A percentile compares a stretch with the other conserved stretches of the same genome.
These are phyloP conservation scores for Hemitrygon akajei DNA, from an alignment of 2,797 vertebrate species.

Conservation along the genomic window DNA sequence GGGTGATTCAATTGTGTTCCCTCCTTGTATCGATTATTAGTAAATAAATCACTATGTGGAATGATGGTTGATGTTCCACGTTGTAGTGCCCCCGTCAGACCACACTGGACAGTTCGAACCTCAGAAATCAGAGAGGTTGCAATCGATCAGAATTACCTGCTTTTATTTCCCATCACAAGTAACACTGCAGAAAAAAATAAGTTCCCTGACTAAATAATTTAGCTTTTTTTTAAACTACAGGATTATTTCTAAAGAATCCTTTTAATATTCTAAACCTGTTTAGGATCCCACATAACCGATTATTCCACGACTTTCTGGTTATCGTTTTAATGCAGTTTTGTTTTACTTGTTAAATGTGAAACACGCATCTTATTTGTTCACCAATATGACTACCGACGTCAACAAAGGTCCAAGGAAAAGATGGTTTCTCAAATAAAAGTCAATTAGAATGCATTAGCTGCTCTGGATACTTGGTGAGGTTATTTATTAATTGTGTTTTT, in stretches of 20 bases:
- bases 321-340: not conserved
- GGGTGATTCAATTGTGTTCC: slow-evolving; percentile 52
- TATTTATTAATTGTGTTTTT: not conserved
- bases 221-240: not conserved
- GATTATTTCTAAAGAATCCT: not conserved
- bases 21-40: slow-evolving; percentile 45
- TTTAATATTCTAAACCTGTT: not conserved
- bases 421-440: slow-evolving; percentile 16
- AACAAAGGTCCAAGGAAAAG: not conserved
- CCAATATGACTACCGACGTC: not conserved
- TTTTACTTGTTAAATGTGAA: not conserved
- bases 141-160: not conserved
- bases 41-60: slow-evolving; percentile 44
- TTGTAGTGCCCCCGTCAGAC: slow-evolving; percentile 9
- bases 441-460: not conserved
- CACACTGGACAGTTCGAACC: not conserved
- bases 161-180: not conserved
- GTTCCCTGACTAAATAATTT: not conserved
- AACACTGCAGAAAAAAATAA: not conserved
- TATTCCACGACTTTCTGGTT: not conserved
- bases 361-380: not conserved
- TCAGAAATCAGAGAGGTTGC: not conserved
- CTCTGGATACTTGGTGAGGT: not conserved
- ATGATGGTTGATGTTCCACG: not conserved
- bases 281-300: not conserved